Base-by-base conservation (phyloP, 2,797 vertebrate genomes). In the Ibycter americanus region DNA sequence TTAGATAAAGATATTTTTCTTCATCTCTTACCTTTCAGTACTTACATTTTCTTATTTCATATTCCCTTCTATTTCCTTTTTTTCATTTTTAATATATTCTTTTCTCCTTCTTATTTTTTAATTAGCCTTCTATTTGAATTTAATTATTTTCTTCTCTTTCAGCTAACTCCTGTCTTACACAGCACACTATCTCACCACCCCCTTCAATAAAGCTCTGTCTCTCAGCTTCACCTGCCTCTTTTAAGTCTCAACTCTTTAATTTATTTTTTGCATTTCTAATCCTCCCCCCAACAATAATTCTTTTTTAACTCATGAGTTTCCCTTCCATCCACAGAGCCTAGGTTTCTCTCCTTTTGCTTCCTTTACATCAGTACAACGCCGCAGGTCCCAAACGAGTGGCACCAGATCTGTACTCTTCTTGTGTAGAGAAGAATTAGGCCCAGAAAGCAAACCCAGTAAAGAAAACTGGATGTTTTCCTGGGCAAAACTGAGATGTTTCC, bases 61-160 rank as follows among this genome's bases (percentile, higher is more conserved):
- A 89, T 92, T 96, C 90, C 34, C 8, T 94, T 89, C 91, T 65
- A 77, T 83, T 96, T 80, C 68, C 40, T 73, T 73, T 94, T 95
- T 94, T 82, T 61, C 42, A 89, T 82, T 94, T 73, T 93, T 95
- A 95, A 93, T 95, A 54, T 92, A 97, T 91, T 96, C 91, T 95
- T 96, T 95, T 96, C 73, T 96, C 71, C n/a, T 17, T 88, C 81
- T 86, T 90, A 87, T 91, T 84, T 93, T 96, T 96, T 93, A 95
- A 96, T 96, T 97, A 96, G 90, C 55, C 78, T 94, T 89, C 82
- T 94, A 90, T 96, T 93, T 95, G 88, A 93, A 93, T 93, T 94
- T 94, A 95, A 96, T 96, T 96, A 87, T 92, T 97, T 97, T 96
- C 88, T 78, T 85, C 83, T 79, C 73, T 91, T 91, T 95, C 88